These are phyloP conservation scores for Hyperopisus bebe DNA, from an alignment of 2,113 vertebrate genomes.

Conservation along the genomic window DNA sequence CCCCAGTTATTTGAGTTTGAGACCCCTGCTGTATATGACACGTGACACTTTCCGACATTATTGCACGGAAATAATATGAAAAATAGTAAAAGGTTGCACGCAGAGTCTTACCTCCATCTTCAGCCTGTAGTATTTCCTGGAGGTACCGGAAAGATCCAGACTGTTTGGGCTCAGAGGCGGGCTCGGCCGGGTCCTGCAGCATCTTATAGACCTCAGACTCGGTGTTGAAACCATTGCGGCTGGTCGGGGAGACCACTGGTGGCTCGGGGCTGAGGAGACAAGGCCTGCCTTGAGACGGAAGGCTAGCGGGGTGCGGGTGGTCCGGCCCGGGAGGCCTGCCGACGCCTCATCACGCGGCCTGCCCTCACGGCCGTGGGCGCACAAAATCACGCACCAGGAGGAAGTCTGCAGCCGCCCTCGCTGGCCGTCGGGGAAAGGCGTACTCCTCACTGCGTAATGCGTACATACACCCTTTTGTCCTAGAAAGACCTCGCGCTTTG, in stretches of 20 bases:
- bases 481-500: neutral
- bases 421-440: neutral
- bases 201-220: constrained; percentile 94
- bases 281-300: neutral
- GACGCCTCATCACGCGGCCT: neutral
- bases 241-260: constrained; percentile 54
- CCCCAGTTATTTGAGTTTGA: too few relatives aligned
- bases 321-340: neutral
- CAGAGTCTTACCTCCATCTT: constrained; percentile 72
- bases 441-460: neutral
- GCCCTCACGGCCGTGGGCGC: neutral
- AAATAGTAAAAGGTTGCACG: neutral
- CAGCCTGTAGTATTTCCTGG: constrained; percentile 89
- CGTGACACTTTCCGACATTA: neutral
- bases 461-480: neutral
- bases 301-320: neutral
- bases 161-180: constrained; percentile 81
- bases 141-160: constrained; percentile 93
- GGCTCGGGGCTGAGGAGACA: constrained; percentile 66
- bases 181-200: constrained; percentile 77
- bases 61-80: neutral
- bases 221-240: constrained; percentile 69
- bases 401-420: neutral
- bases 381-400: neutral
- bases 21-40: neutral